These are phyloP conservation scores for Drosophila siamana DNA, from an alignment of 2,888 invertebrate species.

Conservation along the genomic window DNA sequence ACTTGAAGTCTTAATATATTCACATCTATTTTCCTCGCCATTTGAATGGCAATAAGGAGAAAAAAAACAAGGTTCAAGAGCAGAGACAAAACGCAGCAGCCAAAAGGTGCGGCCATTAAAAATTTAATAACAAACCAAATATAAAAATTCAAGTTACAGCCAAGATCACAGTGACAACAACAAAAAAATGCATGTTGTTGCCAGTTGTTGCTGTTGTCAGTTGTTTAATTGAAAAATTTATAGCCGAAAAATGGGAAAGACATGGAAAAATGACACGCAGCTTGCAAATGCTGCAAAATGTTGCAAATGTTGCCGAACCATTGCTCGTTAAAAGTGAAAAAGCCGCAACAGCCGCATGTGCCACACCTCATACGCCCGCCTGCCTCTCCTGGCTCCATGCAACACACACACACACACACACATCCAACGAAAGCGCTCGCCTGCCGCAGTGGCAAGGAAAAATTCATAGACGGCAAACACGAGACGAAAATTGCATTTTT, in stretches of 20 bases:
- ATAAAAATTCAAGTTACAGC: slow-evolving; percentile 37
- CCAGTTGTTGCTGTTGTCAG: slow-evolving; percentile 38
- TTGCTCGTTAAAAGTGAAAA: slow-evolving; percentile 78
- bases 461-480: slow-evolving; percentile 78
- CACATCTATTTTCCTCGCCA: neutral
- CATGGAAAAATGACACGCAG: slow-evolving; percentile 69
- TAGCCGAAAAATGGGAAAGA: slow-evolving; percentile 52
- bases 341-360: slow-evolving; percentile 81
- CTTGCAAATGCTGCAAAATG: slow-evolving; percentile 63
- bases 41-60: neutral
- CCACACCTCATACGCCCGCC: slow-evolving; percentile 49
- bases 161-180: slow-evolving; percentile 38
- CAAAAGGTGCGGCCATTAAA: slow-evolving; percentile 54
- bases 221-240: slow-evolving; percentile 67
- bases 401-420: slow-evolving; percentile 1
- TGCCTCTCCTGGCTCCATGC: slow-evolving; percentile 3
- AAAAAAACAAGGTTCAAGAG: slow-evolving; percentile 30
- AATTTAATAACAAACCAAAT: slow-evolving; percentile 33
- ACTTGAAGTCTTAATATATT: slow-evolving; percentile 1
- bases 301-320: slow-evolving; percentile 41
- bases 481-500: slow-evolving; percentile 78
- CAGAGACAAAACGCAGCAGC: slow-evolving; percentile 12
- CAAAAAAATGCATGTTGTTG: slow-evolving; percentile 9
- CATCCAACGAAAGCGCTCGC: slow-evolving; percentile 28
- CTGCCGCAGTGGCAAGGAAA: slow-evolving; percentile 63